Evolutionary conservation across 2,113 vertebrate species (phyloP).

Genomic region (Geococcyx californianus): DNA sequence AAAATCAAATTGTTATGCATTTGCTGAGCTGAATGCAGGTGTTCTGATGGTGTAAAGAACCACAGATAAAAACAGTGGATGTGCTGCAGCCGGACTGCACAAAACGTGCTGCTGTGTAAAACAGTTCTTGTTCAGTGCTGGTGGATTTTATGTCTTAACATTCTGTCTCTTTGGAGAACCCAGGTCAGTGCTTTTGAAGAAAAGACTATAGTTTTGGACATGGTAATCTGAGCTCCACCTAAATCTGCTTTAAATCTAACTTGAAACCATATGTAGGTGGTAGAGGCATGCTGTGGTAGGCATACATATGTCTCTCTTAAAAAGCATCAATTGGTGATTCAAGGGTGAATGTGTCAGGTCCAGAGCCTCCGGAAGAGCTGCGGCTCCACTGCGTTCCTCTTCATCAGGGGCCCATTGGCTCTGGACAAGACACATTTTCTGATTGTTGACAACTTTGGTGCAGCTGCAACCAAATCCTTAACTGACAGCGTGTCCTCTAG

Average conservation of each 20-base stretch:
- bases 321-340: background rate
- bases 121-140: slow-evolving; percentile 8
- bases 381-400: accelerated
- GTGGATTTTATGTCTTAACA: background rate
- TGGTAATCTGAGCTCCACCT: background rate
- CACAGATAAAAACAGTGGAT: background rate
- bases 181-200: background rate
- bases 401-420: background rate
- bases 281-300: background rate
- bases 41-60: background rate
- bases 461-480: background rate
- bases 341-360: background rate
- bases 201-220: background rate
- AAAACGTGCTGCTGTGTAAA: slow-evolving; percentile 23
- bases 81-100: background rate
- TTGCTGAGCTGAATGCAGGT: background rate
- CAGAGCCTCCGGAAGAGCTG: background rate
- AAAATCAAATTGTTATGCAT: background rate
- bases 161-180: background rate
- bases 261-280: background rate
- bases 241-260: background rate
- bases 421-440: background rate
- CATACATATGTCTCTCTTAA: accelerated
- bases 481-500: background rate
- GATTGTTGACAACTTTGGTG: background rate